Percentiles rank a stretch among this genome's conserved stretches.
Evolutionary conservation across 2,113 vertebrate species (phyloP).

Genomic region (Callopanchax toddi): DNA sequence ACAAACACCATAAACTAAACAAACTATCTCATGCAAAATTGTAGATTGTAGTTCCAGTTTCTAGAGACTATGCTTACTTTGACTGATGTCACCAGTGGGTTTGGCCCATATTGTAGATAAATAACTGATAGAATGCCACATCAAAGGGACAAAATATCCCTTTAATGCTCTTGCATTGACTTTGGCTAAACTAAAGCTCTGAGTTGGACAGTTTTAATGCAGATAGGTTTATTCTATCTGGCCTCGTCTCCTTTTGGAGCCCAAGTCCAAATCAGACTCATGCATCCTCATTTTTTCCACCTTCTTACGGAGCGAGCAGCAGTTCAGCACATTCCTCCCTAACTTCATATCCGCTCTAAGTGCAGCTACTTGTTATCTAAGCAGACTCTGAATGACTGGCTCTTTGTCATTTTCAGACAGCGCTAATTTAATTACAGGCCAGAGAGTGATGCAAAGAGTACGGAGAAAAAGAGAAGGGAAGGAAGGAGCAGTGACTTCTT

Average conservation of each 20-base stretch:
- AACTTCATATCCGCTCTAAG: conserved; percentile 72
- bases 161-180: neutral
- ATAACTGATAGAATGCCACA: too few species aligned
- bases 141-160: neutral
- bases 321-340: conserved; percentile 68
- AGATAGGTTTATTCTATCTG: conserved; percentile 10
- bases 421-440: conserved; percentile 67
- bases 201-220: conserved; percentile 7
- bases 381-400: conserved; percentile 65
- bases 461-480: neutral
- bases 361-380: conserved; percentile 60
- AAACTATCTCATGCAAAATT: too few species aligned
- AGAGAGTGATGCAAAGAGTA: conserved; percentile 26
- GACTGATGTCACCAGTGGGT: too few species aligned
- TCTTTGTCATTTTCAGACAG: conserved; percentile 71
- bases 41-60: too few species aligned
- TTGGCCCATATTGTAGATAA: too few species aligned
- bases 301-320: conserved; percentile 13
- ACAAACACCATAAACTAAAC: too few species aligned
- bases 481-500: conserved; percentile 14
- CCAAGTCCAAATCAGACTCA: conserved; percentile 8
- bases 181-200: conserved; percentile 8
- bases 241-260: conserved; percentile 12
- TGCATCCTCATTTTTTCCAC: conserved; percentile 11
- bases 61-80: too few species aligned